Base-by-base conservation (phyloP, 2,797 vertebrate species). In the Notoglanidium macrostoma region DNA sequence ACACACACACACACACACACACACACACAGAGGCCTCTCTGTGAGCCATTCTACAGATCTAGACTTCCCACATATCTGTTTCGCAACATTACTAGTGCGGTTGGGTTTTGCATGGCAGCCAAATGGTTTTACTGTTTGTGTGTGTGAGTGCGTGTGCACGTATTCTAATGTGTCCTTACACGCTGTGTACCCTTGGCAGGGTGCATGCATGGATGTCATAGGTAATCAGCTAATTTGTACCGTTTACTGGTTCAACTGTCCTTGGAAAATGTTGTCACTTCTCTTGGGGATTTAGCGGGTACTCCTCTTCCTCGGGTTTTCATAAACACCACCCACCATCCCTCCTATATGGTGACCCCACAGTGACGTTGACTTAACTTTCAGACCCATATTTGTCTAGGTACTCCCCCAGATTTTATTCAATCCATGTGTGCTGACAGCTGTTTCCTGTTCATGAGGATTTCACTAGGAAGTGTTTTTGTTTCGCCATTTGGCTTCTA, bases 231-330 rank as follows among this genome's bases (percentile, higher is more conserved):
- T 65, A 46, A 63, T 29, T n/a, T 2, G 49, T 49, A 26, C 23
- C 17, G 7, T 23, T 15, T 21, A 65, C 89, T 65, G 46, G 80
- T 83, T 83, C 59, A 3, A 17, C n/a, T 87, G 90, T 90, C 81
- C 90, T 84, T 89, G 54, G 86, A 87, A 90, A 88, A 84, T 23
- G 29, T 83, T 54, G 81, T 73, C 85, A 79, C 40, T 83, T 65
- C 19, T 67, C 44, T 74, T 29, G 67, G 51, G 78, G 46, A 85
- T 76, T 85, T 65, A 67, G 88, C 88, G 40, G 23, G n/a, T 21
- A 26, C 26, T 32, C n/a, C 19, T 49, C 6, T 14, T 26, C 32
- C 9, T 26, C 8, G 6, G 49, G 77, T 6, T n/a, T 61, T 17
- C 14, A 11, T 80, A 26, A 86, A 32, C n/a, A 23, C 86, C 68